A percentile compares a stretch with the other conserved stretches of the same genome.
Conservation (phyloP, 2,888 invertebrate genomes). For the Heliconius hortense region DNA sequence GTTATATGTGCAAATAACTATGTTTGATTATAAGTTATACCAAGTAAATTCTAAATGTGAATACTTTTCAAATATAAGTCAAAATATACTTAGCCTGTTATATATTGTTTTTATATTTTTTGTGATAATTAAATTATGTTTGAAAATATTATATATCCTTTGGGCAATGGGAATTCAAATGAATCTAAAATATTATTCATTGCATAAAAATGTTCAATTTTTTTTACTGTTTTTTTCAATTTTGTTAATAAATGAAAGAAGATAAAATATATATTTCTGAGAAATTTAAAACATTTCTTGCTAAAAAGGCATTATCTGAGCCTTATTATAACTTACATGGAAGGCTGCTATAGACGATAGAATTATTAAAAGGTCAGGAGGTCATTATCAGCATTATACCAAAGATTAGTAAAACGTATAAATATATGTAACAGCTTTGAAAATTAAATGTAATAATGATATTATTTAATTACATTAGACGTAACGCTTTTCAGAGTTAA, state of each 20-base stretch:
- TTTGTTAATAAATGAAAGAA: not conserved
- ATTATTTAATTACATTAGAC: conserved; percentile 23
- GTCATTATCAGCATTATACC: not conserved
- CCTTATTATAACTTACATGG: conserved; percentile 2
- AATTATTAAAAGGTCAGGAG: conserved; percentile 14
- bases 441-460: not conserved
- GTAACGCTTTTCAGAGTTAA: conserved; percentile 32
- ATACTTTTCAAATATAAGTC: not conserved
- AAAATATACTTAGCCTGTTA: not conserved
- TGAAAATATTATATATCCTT: no score
- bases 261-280: not conserved
- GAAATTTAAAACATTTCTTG: not conserved
- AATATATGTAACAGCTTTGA: not conserved
- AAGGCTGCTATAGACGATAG: not conserved
- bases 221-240: not conserved
- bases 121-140: no score
- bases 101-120: no score
- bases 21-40: conserved; percentile 16
- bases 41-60: not conserved
- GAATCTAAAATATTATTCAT: no score
- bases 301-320: not conserved
- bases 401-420: conserved; percentile 3
- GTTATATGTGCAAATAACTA: conserved; percentile 15
- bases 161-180: no score
- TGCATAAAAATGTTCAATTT: not conserved